A percentile compares a stretch with the other conserved stretches of the same genome.
These are phyloP conservation scores for Leucoraja erinaceus DNA, from an alignment of 2,113 vertebrate species.

Conservation along the genomic window DNA sequence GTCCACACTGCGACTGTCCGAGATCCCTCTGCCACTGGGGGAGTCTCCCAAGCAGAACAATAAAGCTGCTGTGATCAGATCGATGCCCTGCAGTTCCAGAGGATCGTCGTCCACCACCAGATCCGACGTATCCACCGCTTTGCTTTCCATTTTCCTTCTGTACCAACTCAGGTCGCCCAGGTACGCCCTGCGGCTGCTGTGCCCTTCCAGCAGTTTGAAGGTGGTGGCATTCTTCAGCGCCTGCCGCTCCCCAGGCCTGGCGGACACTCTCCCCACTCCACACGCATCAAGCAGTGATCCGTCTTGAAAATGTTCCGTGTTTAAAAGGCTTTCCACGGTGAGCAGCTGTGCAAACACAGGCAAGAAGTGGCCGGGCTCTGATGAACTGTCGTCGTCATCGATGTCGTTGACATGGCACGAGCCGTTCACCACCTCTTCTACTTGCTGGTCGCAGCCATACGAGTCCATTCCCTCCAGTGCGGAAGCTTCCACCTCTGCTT, in stretches of 20 bases:
- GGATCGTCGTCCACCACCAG: conserved; percentile 82
- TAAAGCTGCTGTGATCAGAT: conserved; percentile 86
- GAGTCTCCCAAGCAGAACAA: conserved; percentile 92
- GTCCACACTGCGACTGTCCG: conserved; percentile 77
- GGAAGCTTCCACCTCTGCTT: conserved; percentile 50
- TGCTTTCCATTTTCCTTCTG: conserved; percentile 74
- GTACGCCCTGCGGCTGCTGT: conserved; percentile 56
- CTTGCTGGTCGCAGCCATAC: conserved; percentile 48
- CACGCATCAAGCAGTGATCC: conserved; percentile 64
- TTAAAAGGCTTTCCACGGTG: conserved; percentile 48
- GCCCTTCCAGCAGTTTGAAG: conserved; percentile 49
- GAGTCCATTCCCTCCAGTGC: conserved; percentile 49
- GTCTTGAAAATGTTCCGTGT: conserved; percentile 67
- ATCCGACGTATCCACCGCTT: conserved; percentile 87
- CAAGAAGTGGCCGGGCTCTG: conserved; percentile 57
- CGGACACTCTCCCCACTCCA: conserved; percentile 56
- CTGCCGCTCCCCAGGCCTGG: conserved; percentile 61
- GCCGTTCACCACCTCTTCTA: conserved; percentile 52
- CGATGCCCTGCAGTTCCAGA: conserved; percentile 87
- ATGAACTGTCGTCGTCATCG: conserved; percentile 49
- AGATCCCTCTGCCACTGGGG: conserved; percentile 82
- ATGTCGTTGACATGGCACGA: conserved; percentile 49
- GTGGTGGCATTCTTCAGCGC: conserved; percentile 62
- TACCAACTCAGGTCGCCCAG: conserved; percentile 60
- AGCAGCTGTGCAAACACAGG: conserved; percentile 58